Base-by-base conservation (phyloP, 2,797 vertebrate species). In the Natrix natrix region DNA sequence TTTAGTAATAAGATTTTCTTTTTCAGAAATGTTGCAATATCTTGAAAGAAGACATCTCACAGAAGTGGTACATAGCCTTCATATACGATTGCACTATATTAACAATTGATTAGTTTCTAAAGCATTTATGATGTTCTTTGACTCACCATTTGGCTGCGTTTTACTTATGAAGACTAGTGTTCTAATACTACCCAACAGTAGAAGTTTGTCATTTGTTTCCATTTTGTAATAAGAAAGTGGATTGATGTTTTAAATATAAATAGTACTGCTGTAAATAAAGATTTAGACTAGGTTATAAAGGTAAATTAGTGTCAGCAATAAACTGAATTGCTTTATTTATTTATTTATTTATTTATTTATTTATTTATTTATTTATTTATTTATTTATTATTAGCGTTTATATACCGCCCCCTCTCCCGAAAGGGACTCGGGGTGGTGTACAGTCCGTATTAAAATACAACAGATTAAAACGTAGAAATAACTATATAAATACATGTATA, bases 321-420 rank as follows among this genome's bases (percentile, higher is more conserved):
- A 89, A 59, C 28, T 17, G 91, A 24, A 26, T 0, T 1, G 0
- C 28, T 74, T 8, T 20, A 63, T n/a, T n/a, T n/a, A n/a, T n/a
- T n/a, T n/a, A n/a, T n/a, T n/a, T n/a, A n/a, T n/a, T n/a, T n/a
- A n/a, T n/a, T n/a, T n/a, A n/a, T n/a, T n/a, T n/a, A n/a, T n/a
- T n/a, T n/a, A n/a, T n/a, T n/a, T n/a, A n/a, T n/a, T n/a, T n/a
- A n/a, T n/a, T n/a, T n/a, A n/a, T n/a, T n/a, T n/a, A n/a, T n/a
- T n/a, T n/a, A n/a, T n/a, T n/a, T n/a, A n/a, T n/a, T n/a, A n/a
- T n/a, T n/a, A n/a, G n/a, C n/a, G n/a, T n/a, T n/a, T n/a, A n/a
- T n/a, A n/a, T n/a, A n/a, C n/a, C n/a, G n/a, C n/a, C n/a, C n/a
- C n/a, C n/a, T n/a, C n/a, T n/a, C n/a, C n/a, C n/a, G n/a, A n/a